A percentile compares a stretch with the other conserved stretches of the same genome.
Conservation (phyloP, 2,113 vertebrate genomes). For the Etia nguti region DNA sequence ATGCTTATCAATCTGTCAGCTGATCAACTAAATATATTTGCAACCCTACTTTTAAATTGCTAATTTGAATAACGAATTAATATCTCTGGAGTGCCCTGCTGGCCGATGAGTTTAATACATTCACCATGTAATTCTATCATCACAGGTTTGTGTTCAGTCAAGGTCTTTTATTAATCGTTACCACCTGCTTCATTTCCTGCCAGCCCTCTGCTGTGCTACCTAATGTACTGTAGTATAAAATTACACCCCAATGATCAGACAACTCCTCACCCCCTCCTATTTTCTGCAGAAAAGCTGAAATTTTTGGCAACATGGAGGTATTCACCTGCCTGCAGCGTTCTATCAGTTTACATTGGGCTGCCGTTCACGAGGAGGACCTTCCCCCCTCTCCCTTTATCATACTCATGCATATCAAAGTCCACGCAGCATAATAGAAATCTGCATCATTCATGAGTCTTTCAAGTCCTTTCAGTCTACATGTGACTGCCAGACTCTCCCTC, state of each 20-base stretch:
- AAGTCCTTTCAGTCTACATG: not conserved
- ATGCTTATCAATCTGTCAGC: rapidly evolving
- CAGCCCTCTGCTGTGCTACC: not conserved
- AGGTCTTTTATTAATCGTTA: not conserved
- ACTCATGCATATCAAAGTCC: constrained; percentile 18
- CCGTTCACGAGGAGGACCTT: not conserved
- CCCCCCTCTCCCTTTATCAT: not conserved
- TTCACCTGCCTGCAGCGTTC: not conserved
- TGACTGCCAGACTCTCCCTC: constrained; percentile 11
- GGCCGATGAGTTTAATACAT: not conserved
- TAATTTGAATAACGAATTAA: not conserved
- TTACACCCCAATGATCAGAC: not conserved
- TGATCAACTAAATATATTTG: not conserved
- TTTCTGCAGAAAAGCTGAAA: not conserved
- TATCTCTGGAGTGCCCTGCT: not conserved
- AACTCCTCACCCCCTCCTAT: not conserved
- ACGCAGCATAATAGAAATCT: constrained; percentile 8
- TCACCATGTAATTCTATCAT: not conserved
- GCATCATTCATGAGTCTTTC: constrained; percentile 45
- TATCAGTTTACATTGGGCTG: not conserved
- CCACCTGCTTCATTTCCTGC: not conserved
- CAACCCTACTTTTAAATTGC: not conserved
- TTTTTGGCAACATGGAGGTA: not conserved
- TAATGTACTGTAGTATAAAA: not conserved
- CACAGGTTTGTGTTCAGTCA: not conserved